phyloP scores from a whole-genome alignment of 1,140 invertebrate species.

The Maniola jurtina region DNA sequence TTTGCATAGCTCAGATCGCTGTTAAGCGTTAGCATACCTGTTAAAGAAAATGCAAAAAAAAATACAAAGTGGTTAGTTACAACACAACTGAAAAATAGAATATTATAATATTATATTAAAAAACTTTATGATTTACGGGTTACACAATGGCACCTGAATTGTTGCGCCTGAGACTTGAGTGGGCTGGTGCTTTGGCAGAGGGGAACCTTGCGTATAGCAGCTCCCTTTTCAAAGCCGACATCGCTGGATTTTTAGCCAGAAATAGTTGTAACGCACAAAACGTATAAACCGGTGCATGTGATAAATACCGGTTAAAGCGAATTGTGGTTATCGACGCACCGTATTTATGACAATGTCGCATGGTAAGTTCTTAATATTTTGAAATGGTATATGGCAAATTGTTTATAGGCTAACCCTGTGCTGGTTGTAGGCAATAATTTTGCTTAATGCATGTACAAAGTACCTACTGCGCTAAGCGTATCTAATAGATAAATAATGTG shows the following conservation, averaged over 20 bases:
- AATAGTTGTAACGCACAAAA: constrained; percentile 36
- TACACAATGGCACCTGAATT: too few relatives aligned
- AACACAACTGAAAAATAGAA: too few relatives aligned
- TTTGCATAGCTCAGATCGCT: too few relatives aligned
- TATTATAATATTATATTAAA: too few relatives aligned
- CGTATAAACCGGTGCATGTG: constrained; percentile 28
- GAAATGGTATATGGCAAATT: constrained; percentile 13
- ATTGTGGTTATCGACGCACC: constrained; percentile 8
- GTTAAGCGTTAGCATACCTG: too few relatives aligned
- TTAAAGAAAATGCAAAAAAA: too few relatives aligned
- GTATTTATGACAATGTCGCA: constrained; percentile 18
- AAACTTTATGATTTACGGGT: too few relatives aligned
- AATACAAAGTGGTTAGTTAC: too few relatives aligned
- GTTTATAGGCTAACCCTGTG: constrained; percentile 5
- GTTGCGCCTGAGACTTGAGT: too few relatives aligned
- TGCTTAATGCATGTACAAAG: constrained; percentile 2
- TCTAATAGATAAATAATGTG: not conserved
- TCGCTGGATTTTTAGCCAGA: not conserved
- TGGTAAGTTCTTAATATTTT: constrained; percentile 12
- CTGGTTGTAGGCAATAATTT: constrained; percentile 1
- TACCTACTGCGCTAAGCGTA: not conserved
- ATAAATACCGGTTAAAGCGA: constrained; percentile 20
- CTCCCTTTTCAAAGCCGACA: not conserved
- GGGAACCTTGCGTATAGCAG: not conserved
- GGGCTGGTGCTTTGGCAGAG: not conserved